Evolutionary conservation across 2,888 invertebrate species (phyloP), one percentile per base, ranked within the genome.

Genomic region (Ophion ellenae): DNA sequence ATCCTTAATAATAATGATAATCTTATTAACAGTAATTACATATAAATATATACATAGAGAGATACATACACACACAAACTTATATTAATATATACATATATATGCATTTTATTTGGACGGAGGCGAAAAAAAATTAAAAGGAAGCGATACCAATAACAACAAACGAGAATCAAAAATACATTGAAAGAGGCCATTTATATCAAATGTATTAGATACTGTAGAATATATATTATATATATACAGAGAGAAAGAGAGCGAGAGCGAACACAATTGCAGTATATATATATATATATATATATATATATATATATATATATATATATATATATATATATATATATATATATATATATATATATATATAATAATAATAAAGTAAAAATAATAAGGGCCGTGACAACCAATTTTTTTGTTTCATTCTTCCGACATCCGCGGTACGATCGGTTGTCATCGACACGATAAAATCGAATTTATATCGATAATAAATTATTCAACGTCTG

Each of bases 201-300:
- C 80, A 86, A 83, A 86, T 86, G 85, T 86, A 83, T 86, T 86
- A 83, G 83, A 86, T 83, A 83, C 81, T 81, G 81, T 83, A 86
- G 83, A 74, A 45, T 79, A 79, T 77, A 86, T 73, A 83, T 76
- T 70, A 82, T 77, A 73, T 45, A 47, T 14, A 47, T 14, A 47
- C 10, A 47, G 47, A 47, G 47, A 47, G 47, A 47, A 14, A 11
- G 47, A 47, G 47, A 47, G 47, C 76, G 40, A 40, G 40, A 73
- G 79, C 59, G 71, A 83, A 67, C 57, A 36, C 59, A 36, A 32
- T 73, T 71, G 36, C 36, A 32, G 36, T n/a, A 63, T 63, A 61
- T 57, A 66, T 40, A 64, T 64, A 59, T 47, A 32, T 32, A 9
- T 40, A 40, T 40, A 40, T 5, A 40, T 5, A 40, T 5, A 40